Conservation (phyloP, 2,888 invertebrate species). For the Merodon equestris region DNA sequence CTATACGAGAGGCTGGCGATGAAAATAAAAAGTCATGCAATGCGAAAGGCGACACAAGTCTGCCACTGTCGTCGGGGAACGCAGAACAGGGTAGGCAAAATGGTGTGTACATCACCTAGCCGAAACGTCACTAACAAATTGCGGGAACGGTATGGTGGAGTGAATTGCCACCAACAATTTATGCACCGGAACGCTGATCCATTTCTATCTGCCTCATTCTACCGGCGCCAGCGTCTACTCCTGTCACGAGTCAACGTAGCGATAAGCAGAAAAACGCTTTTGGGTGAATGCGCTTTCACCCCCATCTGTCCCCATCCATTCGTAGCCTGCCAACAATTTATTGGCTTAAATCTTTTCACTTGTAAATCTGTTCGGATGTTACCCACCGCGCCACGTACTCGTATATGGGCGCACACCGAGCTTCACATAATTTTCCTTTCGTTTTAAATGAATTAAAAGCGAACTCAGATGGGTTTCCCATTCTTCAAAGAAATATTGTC, state of each 20-base stretch:
- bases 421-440: constrained; percentile 48
- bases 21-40: constrained; percentile 25
- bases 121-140: constrained; percentile 46
- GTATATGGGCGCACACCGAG: constrained; percentile 1
- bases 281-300: constrained; percentile 14
- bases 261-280: constrained; percentile 38
- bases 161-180: constrained; percentile 43
- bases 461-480: constrained; percentile 26
- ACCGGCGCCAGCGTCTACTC: not conserved
- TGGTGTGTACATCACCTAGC: constrained; percentile 37
- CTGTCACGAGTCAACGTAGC: constrained; percentile 31
- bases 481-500: not conserved
- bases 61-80: constrained; percentile 41
- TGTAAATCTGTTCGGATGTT: constrained; percentile 24
- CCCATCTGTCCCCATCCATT: constrained; percentile 3
- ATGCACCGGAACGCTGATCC: constrained; percentile 43
- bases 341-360: constrained; percentile 59
- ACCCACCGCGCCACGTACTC: not conserved
- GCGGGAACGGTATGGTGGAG: not conserved
- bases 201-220: constrained; percentile 31
- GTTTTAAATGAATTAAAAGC: constrained; percentile 57
- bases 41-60: constrained; percentile 61
- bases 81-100: constrained; percentile 30
- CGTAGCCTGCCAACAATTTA: constrained; percentile 37
- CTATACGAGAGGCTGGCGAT: constrained; percentile 4